phyloP scores from a whole-genome alignment of 2,797 vertebrate genomes.

The Pangasius sanitwongsei region DNA sequence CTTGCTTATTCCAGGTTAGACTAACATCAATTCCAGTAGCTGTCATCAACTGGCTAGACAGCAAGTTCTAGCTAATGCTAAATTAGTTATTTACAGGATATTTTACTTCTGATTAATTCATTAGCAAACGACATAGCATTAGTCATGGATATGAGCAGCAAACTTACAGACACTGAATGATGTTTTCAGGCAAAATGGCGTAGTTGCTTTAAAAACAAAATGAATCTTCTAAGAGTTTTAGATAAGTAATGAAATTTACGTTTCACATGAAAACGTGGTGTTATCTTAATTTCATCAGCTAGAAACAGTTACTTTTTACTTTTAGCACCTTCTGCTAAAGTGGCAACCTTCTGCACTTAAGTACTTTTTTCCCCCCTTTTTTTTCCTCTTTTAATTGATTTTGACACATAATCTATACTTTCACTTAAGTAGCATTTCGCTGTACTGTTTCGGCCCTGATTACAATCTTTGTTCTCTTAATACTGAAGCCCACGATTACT shows the following conservation, averaged over 20 bases:
- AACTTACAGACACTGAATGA: not conserved
- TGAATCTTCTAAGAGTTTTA: not conserved
- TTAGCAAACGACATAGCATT: not conserved
- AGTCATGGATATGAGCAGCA: not conserved
- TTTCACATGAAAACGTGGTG: not conserved
- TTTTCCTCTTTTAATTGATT: not conserved
- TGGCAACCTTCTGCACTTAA: not conserved
- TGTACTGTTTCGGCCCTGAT: too few relatives aligned
- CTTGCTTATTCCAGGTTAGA: not conserved
- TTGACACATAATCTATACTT: not conserved
- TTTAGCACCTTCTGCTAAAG: not conserved
- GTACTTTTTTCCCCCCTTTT: fast-evolving
- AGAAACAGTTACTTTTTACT: not conserved
- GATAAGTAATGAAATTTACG: not conserved
- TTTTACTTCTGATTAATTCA: not conserved
- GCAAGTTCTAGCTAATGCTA: not conserved
- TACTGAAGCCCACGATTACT: not conserved
- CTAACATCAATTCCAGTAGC: not conserved
- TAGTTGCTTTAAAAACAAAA: not conserved
- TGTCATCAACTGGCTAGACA: not conserved
- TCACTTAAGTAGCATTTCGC: too few relatives aligned
- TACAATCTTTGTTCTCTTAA: not conserved
- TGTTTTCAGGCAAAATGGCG: too few relatives aligned
- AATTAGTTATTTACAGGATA: not conserved
- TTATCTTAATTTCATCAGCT: not conserved